These are phyloP conservation scores for Trichomalopsis sarcophagae DNA, from an alignment of 1,140 invertebrate genomes.

Conservation along the genomic window DNA sequence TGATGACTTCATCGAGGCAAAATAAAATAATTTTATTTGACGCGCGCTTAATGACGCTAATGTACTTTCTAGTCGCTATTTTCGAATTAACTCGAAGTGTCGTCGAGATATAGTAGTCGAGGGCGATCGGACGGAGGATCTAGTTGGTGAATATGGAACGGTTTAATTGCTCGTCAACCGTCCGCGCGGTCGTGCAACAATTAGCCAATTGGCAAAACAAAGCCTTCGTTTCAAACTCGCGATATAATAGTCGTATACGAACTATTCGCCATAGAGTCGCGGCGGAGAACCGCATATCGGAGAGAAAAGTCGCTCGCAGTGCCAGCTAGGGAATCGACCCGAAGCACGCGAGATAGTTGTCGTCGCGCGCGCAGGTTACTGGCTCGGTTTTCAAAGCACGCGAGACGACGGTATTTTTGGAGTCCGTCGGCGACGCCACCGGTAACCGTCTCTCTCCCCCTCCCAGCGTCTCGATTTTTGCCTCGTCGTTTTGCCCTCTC, in stretches of 20 bases:
- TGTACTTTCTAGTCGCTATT: not conserved
- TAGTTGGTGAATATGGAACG: no score
- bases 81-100: no score
- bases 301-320: not conserved
- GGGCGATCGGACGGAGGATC: no score
- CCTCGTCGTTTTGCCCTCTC: constrained; percentile 15
- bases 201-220: no score
- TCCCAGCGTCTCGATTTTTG: not conserved
- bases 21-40: not conserved
- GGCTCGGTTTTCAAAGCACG: constrained; percentile 48
- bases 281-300: not conserved
- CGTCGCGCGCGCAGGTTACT: constrained; percentile 30
- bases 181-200: no score
- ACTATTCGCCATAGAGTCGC: not conserved
- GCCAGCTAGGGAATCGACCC: not conserved
- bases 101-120: no score
- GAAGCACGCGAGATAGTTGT: not conserved
- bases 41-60: not conserved
- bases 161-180: no score
- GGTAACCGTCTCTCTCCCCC: not conserved
- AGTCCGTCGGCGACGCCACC: constrained; percentile 24
- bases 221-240: no score
- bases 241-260: no score
- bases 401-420: constrained; percentile 49
- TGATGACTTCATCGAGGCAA: not conserved